Conservation (phyloP, 92 coral and sea anemone species). For the Porites divaricata region DNA sequence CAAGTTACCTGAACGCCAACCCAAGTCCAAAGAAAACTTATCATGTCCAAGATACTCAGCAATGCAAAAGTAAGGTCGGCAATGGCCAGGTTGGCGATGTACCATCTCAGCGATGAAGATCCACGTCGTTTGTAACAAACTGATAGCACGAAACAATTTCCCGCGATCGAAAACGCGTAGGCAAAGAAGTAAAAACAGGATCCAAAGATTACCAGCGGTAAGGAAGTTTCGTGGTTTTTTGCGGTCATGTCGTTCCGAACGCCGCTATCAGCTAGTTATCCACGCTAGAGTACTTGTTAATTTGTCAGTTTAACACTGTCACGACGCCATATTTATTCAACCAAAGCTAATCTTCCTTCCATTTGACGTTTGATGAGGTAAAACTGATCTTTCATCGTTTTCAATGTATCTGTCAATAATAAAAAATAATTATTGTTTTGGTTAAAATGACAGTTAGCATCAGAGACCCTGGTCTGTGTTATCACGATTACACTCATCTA, state of each 20-base stretch:
- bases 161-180: not conserved
- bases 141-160: slow-evolving; percentile 17
- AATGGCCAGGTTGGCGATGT: slow-evolving; percentile 42
- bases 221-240: not conserved
- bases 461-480: no score
- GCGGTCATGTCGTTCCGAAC: not conserved
- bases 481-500: no score
- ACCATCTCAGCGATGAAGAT: slow-evolving; percentile 5
- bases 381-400: no score
- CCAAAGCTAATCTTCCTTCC: no score
- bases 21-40: slow-evolving; percentile 39
- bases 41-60: slow-evolving; percentile 34
- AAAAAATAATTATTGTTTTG: no score
- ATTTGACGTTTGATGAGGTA: no score
- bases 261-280: no score
- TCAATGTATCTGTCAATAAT: no score
- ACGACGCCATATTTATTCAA: no score
- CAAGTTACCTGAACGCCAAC: slow-evolving; percentile 49
- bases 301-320: no score
- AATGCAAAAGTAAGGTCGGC: slow-evolving; percentile 43
- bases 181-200: not conserved
- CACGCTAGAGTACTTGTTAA: no score
- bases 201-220: not conserved
- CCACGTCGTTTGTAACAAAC: slow-evolving; percentile 3
- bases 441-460: no score